Evolutionary conservation across 2,888 invertebrate genomes (phyloP), one percentile per base, ranked within the genome.

Genomic region (Nephrotoma flavescens): DNA sequence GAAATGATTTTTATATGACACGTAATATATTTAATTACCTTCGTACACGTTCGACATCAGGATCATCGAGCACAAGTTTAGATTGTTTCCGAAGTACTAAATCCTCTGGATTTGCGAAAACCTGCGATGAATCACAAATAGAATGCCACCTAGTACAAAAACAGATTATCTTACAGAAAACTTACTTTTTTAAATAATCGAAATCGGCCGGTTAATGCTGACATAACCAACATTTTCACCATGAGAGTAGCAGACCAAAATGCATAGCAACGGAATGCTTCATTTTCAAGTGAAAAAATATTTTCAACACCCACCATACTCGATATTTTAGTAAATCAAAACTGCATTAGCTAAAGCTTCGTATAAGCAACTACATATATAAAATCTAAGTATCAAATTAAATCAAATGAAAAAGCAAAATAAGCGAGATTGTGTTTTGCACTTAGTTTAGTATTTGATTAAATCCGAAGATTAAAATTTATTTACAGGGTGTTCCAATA

Each of bases 141-240:
- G 12, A 44, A 31, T 41, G n/a, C 19, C 2, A 31, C 31, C 31
- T 3, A 41, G 19, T 19, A 83, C 31, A 31, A 83, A 83, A 19
- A 6, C n/a, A 52, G 52, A 6, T 31, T 7, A 5, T 42, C 19
- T 12, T 52, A 86, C 7, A 47, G 31, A 31, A 31, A 86, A 86
- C 52, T 52, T 41, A 87, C 91, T 89, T 88, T 88, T 87, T 90
- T 91, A 19, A 87, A 87, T 44, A 91, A 88, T 44, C 91, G 88
- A 42, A 89, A 88, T 19, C 88, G 88, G 4, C 89, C 90, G 2
- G 91, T 91, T 4, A 91, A 88, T 1, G 89, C 47, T 2, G 89
- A 88, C 90, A 91, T 90, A 4, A 88, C 86, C 19, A 91, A 87
- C 88, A 90, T 89, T 89, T 92, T 92, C 4, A 90, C 86, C 2